Conservation (phyloP, 2,113 vertebrate species). For the Tetrao urogallus region DNA sequence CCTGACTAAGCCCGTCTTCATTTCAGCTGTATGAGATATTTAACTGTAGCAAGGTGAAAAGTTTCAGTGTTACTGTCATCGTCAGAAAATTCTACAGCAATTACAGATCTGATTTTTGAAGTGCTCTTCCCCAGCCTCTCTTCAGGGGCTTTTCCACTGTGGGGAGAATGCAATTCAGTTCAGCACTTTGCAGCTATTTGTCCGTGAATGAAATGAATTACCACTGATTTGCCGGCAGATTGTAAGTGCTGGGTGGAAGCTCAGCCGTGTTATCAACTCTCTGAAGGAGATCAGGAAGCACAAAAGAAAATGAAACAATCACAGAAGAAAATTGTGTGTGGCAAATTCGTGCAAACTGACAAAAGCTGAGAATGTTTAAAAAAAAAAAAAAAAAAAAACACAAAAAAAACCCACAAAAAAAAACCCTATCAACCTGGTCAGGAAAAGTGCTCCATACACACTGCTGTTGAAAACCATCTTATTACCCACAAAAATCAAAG, state of each 20-base stretch:
- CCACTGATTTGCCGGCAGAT: not conserved
- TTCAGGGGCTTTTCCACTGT: not conserved
- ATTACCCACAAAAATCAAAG: not conserved
- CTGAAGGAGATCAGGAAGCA: not conserved
- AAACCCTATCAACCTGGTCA: not conserved
- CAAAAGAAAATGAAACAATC: not conserved
- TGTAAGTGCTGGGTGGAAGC: not conserved
- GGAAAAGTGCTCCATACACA: not conserved
- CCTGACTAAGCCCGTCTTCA: not conserved
- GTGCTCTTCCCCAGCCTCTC: not conserved
- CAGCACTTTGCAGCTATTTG: not conserved
- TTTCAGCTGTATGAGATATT: not conserved
- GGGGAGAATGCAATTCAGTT: not conserved
- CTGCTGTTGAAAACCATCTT: not conserved
- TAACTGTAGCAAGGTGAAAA: not conserved
- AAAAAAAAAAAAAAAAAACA: not conserved
- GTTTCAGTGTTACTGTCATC: not conserved
- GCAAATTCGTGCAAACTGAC: not conserved
- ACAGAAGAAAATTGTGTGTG: not conserved
- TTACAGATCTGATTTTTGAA: not conserved
- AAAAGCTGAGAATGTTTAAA: not conserved
- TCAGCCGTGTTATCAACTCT: not conserved
- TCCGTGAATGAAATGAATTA: not conserved
- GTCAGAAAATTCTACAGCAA: not conserved
- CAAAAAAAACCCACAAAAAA: no score